Evolutionary conservation across 2,797 vertebrate genomes (phyloP).

Genomic region (Gephyroberyx darwinii): DNA sequence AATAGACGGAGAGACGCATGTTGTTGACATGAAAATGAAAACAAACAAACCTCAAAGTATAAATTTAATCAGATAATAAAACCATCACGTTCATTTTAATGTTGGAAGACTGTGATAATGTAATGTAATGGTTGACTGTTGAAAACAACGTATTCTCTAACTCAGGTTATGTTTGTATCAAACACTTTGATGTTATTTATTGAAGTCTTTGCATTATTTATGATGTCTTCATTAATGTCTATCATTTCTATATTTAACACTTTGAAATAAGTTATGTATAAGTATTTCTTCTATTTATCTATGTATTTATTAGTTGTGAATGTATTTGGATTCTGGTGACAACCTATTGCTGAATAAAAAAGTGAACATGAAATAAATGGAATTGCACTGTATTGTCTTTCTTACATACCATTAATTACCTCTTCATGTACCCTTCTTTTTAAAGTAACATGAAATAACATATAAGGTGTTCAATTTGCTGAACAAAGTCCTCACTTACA

Average conservation of each 20-base stretch:
- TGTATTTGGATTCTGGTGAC: constrained; percentile 9
- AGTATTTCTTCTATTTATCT: background rate
- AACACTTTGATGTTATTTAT: constrained; percentile 41
- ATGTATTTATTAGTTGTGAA: constrained; percentile 25
- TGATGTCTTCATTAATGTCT: background rate
- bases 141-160: background rate
- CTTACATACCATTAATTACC: background rate
- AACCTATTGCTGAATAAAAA: background rate
- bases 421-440: too few species aligned
- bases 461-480: too few species aligned
- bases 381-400: constrained; percentile 9
- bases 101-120: background rate
- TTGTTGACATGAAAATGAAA: constrained; percentile 4
- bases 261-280: background rate
- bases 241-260: background rate
- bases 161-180: constrained; percentile 67
- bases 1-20: constrained; percentile 14
- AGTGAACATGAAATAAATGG: background rate
- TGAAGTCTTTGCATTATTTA: background rate
- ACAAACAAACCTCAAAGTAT: constrained; percentile 3
- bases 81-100: background rate
- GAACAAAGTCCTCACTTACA: too few species aligned
- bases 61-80: background rate
- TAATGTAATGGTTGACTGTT: constrained; percentile 8
- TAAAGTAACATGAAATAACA: too few species aligned